A percentile compares a stretch with the other conserved stretches of the same genome.
Evolutionary conservation across 2,888 invertebrate species (phyloP).

Genomic region (Sarcophaga rosellei): DNA sequence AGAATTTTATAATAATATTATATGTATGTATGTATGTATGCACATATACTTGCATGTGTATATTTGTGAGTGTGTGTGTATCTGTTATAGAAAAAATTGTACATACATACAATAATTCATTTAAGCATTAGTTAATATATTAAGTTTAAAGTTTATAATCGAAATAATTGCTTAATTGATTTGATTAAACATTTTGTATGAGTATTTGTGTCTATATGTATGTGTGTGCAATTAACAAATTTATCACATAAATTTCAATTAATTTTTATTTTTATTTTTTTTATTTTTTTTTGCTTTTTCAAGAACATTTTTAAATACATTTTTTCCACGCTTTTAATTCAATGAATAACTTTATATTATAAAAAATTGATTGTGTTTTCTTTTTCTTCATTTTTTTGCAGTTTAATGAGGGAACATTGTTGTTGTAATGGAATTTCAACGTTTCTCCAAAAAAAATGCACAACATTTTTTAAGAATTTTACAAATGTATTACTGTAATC

Average conservation of each 20-base stretch:
- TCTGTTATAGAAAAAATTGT: too few species aligned
- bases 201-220: neutral
- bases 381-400: conserved; percentile 53
- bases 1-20: neutral
- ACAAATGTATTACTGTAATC: conserved; percentile 33
- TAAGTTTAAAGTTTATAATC: conserved; percentile 5
- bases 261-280: neutral
- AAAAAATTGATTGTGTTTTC: neutral
- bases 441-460: conserved; percentile 9
- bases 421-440: conserved; percentile 47
- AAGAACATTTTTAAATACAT: conserved; percentile 33
- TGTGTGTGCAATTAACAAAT: conserved; percentile 38
- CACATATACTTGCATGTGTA: neutral
- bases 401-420: conserved; percentile 19
- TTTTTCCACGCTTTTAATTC: conserved; percentile 18
- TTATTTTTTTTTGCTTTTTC: neutral
- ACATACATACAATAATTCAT: neutral
- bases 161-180: conserved; percentile 60
- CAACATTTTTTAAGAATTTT: conserved; percentile 29
- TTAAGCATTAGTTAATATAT: conserved; percentile 25
- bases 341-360: conserved; percentile 22
- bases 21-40: neutral
- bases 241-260: conserved; percentile 61
- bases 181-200: conserved; percentile 37
- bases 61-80: neutral